Base-by-base conservation (phyloP, 2,888 invertebrate genomes). In the Microplitis manilae region DNA sequence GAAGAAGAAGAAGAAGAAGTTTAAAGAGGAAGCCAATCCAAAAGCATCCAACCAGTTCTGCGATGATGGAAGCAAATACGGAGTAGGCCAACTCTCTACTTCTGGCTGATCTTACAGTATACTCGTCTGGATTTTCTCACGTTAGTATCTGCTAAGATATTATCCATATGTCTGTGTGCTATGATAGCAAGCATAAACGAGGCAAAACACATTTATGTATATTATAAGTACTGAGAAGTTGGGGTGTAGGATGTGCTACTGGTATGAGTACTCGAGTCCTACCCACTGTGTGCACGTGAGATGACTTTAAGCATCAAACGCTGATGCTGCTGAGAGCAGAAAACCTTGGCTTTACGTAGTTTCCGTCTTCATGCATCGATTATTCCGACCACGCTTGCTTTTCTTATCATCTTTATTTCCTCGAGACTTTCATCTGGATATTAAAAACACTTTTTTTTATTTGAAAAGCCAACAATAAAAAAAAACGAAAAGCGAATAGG, bases 351-450 rank as follows among this genome's bases (percentile, higher is more conserved):
- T 50, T 50, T 50, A 13, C 50, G 50, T 50, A 50, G 9, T 50
- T 50, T 50, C 50, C 50, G 50, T 50, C 50, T 50, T 41, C 50
- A 64, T 64, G 73, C 64, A 65, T 64, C 73, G 62, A 64, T 64
- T 73, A 73, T 73, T 73, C 73, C 62, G 64, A 15, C 73, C 73
- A 73, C 73, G 73, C 41, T 73, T 41, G 73, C 62, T 73, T 73
- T 71, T 50, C 50, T 50, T 50, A 50, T 50, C 50, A 50, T 50
- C 50, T 50, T 50, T 50, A 50, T 13, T 50, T 71, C 61, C 71
- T 64, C 13, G 50, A 50, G 50, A 13, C 50, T 50, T 50, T 50
- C 50, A 50, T 50, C 50, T 50, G 13, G 50, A 50, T 50, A 50
- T 50, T 50, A 50, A 50, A 50, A 50, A 50, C 50, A 50, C 50